These are phyloP conservation scores for Latheticus oryzae DNA, from an alignment of 2,888 invertebrate genomes.

Conservation along the genomic window DNA sequence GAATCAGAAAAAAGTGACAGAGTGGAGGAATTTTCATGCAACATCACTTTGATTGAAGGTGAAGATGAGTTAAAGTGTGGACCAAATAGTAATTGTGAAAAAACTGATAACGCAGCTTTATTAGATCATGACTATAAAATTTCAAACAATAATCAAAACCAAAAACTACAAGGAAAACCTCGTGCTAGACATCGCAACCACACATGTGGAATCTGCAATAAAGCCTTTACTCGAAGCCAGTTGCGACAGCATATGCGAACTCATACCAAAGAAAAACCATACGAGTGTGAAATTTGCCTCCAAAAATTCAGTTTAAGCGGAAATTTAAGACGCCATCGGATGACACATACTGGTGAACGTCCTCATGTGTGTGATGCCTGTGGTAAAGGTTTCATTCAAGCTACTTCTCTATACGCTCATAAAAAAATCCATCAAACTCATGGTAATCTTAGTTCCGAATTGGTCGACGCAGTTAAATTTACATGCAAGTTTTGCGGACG, in stretches of 20 bases:
- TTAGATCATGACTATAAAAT: no score
- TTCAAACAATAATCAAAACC: background rate
- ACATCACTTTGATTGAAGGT: constrained; percentile 18
- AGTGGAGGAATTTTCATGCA: constrained; percentile 15
- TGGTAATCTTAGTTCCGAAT: constrained; percentile 7
- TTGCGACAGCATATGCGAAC: constrained; percentile 43
- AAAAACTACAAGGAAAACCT: background rate
- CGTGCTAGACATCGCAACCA: constrained; percentile 8
- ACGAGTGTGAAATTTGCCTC: constrained; percentile 45
- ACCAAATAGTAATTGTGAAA: constrained; percentile 7
- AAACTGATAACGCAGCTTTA: background rate
- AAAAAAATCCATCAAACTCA: constrained; percentile 23
- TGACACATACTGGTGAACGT: constrained; percentile 49
- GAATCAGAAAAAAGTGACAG: background rate
- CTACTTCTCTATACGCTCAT: constrained; percentile 36
- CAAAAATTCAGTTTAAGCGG: constrained; percentile 46
- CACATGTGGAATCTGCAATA: constrained; percentile 42
- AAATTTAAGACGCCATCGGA: constrained; percentile 49
- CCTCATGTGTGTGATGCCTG: constrained; percentile 34
- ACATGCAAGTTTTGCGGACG: constrained; percentile 44
- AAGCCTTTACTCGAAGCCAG: constrained; percentile 43
- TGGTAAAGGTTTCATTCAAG: constrained; percentile 41
- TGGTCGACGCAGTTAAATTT: constrained; percentile 1
- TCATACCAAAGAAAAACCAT: constrained; percentile 47
- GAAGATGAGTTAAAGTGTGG: constrained; percentile 14